Evolutionary conservation across 2,888 invertebrate genomes (phyloP), one percentile per base, ranked within the genome.

Genomic region (Octonoba sinensis): DNA sequence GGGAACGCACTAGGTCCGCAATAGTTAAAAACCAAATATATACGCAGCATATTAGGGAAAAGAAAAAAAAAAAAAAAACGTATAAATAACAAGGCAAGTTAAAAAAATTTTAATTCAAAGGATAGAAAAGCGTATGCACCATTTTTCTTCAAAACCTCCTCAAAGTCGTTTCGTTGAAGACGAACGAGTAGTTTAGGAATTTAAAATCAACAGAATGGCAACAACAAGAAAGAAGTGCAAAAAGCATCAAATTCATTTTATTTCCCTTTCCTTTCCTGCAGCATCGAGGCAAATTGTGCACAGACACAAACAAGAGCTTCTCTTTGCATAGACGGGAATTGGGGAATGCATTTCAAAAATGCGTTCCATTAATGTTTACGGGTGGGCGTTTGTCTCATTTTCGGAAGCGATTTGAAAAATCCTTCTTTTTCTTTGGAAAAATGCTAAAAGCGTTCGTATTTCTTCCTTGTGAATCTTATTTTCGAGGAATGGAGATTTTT

Each of bases 351-450:
- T 54, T n/a, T 20, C 54, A 16, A 18, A 54, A n/a, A 54, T 54
- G 16, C 54, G 54, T 15, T 54, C 54, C 54, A 54, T 54, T 54
- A 54, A 16, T 54, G 54, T 54, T 54, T 54, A 54, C 54, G 54
- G 20, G 15, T 18, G n/a, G 54, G 18, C 20, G 54, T 54, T 54
- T 54, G 54, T 54, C 54, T 54, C 54, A 54, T 54, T 54, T 54
- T 54, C n/a, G 16, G 54, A 54, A 54, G 20, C n/a, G n/a, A 54
- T 54, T 54, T 54, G 54, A 15, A 54, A 18, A 20, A 16, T 20
- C n/a, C 16, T 54, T 54, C 16, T 1, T 8, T 54, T 36, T 8
- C 8, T 36, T 8, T 11, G 11, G 36, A 36, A 36, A 36, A 36
- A 36, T 11, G 11, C 36, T 36, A 36, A 36, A 36, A 36, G 36